These are phyloP conservation scores for Vollenhovia emeryi DNA, from an alignment of 1,140 invertebrate genomes.

Conservation along the genomic window DNA sequence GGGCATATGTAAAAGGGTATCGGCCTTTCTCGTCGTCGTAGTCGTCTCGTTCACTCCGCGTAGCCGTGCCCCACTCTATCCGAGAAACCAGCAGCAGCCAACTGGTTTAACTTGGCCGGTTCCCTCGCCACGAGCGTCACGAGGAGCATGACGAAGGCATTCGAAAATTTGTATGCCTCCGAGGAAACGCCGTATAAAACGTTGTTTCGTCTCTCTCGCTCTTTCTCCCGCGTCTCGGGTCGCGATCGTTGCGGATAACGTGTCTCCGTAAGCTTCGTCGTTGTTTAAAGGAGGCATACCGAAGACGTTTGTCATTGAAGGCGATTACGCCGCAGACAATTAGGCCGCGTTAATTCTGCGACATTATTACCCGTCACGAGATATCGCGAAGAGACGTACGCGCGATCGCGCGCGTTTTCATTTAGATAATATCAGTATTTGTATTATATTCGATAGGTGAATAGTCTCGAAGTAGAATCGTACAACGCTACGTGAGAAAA, in stretches of 20 bases:
- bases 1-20: slow-evolving; percentile 35
- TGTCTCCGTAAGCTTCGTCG: neutral
- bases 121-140: slow-evolving; percentile 40
- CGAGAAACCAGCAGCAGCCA: slow-evolving; percentile 60
- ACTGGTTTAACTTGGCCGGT: slow-evolving; percentile 68
- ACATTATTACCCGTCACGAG: neutral
- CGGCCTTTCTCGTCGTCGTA: slow-evolving; percentile 48
- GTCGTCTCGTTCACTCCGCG: slow-evolving; percentile 45
- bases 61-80: slow-evolving; percentile 2
- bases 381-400: neutral
- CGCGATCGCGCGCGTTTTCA: neutral
- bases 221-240: neutral
- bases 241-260: neutral
- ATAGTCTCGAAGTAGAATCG: neutral
- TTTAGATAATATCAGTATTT: neutral
- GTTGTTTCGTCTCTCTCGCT: neutral
- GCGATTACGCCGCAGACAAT: neutral
- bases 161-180: slow-evolving; percentile 15
- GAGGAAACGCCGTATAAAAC: neutral
- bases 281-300: neutral
- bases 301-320: neutral
- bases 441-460: neutral
- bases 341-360: neutral
- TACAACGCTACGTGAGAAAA: neutral
- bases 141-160: slow-evolving; percentile 32